A percentile compares a stretch with the other conserved stretches of the same genome.
phyloP scores from a whole-genome alignment of 2,888 invertebrate genomes.

The Bugula neritina region DNA sequence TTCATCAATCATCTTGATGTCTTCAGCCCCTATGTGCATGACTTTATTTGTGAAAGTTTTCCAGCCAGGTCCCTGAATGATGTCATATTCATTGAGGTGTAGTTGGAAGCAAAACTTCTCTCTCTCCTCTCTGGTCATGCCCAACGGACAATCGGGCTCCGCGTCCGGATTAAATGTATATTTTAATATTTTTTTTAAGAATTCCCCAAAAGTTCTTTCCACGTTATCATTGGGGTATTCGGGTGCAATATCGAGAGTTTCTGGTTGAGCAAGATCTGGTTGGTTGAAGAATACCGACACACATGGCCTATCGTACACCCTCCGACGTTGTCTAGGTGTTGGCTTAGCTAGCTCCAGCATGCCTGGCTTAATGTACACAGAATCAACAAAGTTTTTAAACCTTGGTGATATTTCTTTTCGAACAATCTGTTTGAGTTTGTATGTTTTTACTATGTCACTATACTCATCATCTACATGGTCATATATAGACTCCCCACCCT shows the following conservation, averaged over 20 bases:
- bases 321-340: not conserved
- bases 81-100: conserved; percentile 4
- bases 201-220: not conserved
- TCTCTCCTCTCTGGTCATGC: not conserved
- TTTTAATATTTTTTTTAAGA: not conserved
- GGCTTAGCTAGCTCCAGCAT: not conserved
- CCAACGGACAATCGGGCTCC: not conserved
- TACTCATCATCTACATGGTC: not conserved
- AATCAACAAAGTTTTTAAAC: not conserved
- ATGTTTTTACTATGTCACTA: not conserved
- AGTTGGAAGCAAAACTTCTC: not conserved
- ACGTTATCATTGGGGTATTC: conserved; percentile 13
- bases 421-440: not conserved
- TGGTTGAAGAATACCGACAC: not conserved
- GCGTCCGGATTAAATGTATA: not conserved
- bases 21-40: not conserved
- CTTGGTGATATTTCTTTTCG: not conserved
- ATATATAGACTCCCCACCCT: not conserved
- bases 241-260: not conserved
- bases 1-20: conserved; percentile 20
- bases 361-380: conserved; percentile 2
- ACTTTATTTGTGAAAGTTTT: not conserved
- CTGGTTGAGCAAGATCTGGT: not conserved
- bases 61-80: conserved; percentile 3
- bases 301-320: not conserved